Percentiles rank a stretch among this genome's conserved stretches.
Evolutionary conservation across 2,888 invertebrate species (phyloP).

Genomic region (Agrenia bidenticulata): DNA sequence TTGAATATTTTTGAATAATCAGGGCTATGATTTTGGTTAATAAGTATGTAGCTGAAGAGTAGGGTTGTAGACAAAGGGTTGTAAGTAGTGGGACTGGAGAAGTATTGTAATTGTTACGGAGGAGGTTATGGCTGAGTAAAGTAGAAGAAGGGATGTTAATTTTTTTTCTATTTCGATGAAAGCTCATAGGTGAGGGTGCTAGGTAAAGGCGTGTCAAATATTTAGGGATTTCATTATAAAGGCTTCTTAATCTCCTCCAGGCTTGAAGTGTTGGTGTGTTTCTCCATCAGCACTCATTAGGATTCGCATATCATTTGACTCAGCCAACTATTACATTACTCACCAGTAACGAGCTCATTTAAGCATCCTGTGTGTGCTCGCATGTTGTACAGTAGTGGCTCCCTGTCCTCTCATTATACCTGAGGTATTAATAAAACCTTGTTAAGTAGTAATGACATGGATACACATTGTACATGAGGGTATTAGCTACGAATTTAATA

Average conservation of each 20-base stretch:
- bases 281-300: slow-evolving; percentile 46
- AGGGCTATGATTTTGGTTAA: too few species aligned
- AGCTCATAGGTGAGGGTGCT: slow-evolving; percentile 44
- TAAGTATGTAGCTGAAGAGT: too few species aligned
- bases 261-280: slow-evolving; percentile 25
- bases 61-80: too few species aligned
- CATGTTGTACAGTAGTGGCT: slow-evolving; percentile 4
- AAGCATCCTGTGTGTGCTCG: slow-evolving; percentile 28
- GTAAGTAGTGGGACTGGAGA: too few species aligned
- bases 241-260: slow-evolving; percentile 49
- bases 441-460: not conserved
- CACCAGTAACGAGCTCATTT: slow-evolving; percentile 38
- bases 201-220: slow-evolving; percentile 52
- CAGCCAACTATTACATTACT: slow-evolving; percentile 10
- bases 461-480: too few species aligned
- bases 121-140: too few species aligned
- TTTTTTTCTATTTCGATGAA: not conserved
- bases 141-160: not conserved
- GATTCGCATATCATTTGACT: slow-evolving; percentile 43
- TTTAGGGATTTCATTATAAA: slow-evolving; percentile 45
- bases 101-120: too few species aligned
- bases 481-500: too few species aligned
- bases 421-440: slow-evolving; percentile 4
- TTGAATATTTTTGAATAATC: too few species aligned
- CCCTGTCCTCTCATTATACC: not conserved